Percentiles rank a stretch among this genome's conserved stretches.
phyloP scores from a whole-genome alignment of 2,113 vertebrate species.

The Anser cygnoides region DNA sequence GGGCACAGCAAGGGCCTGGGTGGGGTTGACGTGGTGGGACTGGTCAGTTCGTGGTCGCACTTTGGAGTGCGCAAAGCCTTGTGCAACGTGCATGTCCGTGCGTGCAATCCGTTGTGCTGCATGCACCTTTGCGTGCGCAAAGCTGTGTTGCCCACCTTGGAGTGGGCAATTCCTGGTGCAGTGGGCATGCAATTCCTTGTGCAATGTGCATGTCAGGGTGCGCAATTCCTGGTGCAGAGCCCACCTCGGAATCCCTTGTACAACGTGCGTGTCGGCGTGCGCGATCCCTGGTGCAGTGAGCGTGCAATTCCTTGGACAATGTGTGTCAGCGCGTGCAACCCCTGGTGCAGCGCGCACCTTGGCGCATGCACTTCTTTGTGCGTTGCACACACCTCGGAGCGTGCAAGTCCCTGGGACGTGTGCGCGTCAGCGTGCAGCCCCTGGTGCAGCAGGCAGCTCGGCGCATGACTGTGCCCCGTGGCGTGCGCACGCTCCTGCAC shows the following conservation, averaged over 20 bases:
- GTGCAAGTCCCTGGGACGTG: no score
- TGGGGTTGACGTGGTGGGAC: no score
- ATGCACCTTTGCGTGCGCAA: no score
- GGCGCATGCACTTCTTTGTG: not conserved
- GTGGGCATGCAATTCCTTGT: rapidly evolving
- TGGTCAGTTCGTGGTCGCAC: no score
- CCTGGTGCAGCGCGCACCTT: not conserved
- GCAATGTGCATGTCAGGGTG: not conserved
- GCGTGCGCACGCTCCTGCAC: not conserved
- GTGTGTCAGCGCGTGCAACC: rapidly evolving
- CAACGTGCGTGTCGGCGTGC: not conserved
- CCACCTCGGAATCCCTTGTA: no score
- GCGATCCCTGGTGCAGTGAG: not conserved
- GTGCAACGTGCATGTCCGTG: no score
- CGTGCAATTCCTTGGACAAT: rapidly evolving
- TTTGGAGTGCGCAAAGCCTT: no score
- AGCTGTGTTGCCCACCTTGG: rapidly evolving
- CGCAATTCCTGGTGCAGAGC: rapidly evolving
- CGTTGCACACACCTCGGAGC: no score
- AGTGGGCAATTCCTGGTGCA: not conserved
- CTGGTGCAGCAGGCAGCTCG: no score
- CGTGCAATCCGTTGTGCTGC: no score
- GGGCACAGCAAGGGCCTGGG: not conserved
- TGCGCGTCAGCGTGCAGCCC: not conserved
- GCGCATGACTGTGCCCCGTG: rapidly evolving